phyloP scores from a whole-genome alignment of 1,140 invertebrate genomes.

The Frieseomelitta varia region DNA sequence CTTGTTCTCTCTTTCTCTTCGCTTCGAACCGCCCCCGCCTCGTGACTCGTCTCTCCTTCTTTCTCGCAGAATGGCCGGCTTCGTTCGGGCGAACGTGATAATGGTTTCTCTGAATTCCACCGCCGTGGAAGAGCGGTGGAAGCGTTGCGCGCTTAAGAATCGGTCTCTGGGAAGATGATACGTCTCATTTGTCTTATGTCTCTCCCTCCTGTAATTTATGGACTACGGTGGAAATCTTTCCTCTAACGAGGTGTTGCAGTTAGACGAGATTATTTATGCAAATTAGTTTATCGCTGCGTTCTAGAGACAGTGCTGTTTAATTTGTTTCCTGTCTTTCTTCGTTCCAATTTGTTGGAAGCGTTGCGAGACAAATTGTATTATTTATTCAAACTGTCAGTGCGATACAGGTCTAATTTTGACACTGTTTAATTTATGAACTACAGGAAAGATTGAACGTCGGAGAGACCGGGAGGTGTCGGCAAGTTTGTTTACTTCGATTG shows the following conservation, averaged over 20 bases:
- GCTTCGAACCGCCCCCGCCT: not conserved
- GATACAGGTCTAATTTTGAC: no score
- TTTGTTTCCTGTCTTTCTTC: not conserved
- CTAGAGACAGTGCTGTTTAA: not conserved
- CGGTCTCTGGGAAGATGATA: not conserved
- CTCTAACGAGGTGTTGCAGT: not conserved
- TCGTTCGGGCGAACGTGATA: slow-evolving; percentile 6
- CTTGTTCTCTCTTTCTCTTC: not conserved
- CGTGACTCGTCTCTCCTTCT: not conserved
- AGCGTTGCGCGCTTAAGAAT: not conserved
- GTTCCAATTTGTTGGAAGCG: no score
- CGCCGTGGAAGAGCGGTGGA: not conserved
- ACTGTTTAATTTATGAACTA: not conserved
- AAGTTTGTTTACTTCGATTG: not conserved
- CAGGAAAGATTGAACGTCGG: not conserved
- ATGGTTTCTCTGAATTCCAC: not conserved
- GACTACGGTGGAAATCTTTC: no score
- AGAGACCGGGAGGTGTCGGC: not conserved
- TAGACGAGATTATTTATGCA: not conserved
- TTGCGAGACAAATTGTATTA: no score
- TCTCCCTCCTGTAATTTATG: not conserved
- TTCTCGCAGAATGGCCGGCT: not conserved
- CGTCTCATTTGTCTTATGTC: not conserved
- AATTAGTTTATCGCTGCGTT: not conserved
- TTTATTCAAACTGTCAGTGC: no score